Evolutionary conservation across 1,140 invertebrate genomes (phyloP).

Genomic region (Pissodes strobi): DNA sequence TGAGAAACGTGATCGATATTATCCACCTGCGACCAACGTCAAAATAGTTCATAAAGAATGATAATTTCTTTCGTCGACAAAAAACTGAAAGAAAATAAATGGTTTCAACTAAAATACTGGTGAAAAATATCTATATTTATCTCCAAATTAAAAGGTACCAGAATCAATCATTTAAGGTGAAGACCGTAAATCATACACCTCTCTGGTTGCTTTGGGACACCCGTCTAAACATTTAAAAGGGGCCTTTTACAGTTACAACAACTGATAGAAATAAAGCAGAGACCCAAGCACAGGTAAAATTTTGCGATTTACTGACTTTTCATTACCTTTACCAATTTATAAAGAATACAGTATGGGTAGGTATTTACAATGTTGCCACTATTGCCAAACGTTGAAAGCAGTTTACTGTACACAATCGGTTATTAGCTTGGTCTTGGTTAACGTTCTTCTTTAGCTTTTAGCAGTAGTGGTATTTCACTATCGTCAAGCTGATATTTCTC

Average conservation of each 20-base stretch:
- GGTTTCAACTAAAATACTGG: constrained; percentile 4
- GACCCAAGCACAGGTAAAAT: constrained; percentile 18
- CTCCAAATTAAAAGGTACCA: constrained; percentile 26
- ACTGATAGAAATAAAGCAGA: constrained; percentile 10
- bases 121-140: constrained; percentile 33
- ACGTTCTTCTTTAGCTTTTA: too few species aligned
- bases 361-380: too few species aligned
- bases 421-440: too few species aligned
- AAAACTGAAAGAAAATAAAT: constrained; percentile 23
- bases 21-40: too few species aligned
- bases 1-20: too few species aligned
- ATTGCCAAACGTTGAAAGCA: too few species aligned
- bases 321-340: constrained; percentile 31
- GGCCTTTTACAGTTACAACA: constrained; percentile 24
- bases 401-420: too few species aligned
- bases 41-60: too few species aligned
- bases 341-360: background rate
- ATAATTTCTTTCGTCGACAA: constrained; percentile 3
- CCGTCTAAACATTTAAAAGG: constrained; percentile 32
- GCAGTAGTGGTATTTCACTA: too few species aligned
- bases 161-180: constrained; percentile 28
- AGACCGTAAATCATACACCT: constrained; percentile 36
- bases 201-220: constrained; percentile 14
- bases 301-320: constrained; percentile 34
- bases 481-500: too few species aligned